phyloP scores from a whole-genome alignment of 2,888 invertebrate species.

The Cheilosia variabilis region DNA sequence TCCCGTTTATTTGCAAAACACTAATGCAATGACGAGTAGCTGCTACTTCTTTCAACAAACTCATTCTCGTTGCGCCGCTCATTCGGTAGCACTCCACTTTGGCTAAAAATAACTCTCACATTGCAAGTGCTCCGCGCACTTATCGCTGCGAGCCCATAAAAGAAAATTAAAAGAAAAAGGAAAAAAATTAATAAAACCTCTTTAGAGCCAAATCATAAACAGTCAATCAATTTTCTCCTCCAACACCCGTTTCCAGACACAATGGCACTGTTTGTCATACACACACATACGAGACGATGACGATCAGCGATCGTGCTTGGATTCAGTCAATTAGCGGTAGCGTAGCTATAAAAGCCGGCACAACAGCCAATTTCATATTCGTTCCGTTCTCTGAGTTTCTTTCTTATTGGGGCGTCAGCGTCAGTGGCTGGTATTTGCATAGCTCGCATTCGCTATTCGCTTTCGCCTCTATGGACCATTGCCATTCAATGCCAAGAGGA shows the following conservation, averaged over 20 bases:
- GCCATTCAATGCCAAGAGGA: constrained; percentile 60
- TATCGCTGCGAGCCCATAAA: constrained; percentile 36
- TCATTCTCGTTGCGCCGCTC: constrained; percentile 12
- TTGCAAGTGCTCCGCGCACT: constrained; percentile 23
- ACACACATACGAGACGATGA: constrained; percentile 11
- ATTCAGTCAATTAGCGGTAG: constrained; percentile 67
- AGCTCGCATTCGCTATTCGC: constrained; percentile 18
- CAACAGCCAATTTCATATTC: constrained; percentile 39
- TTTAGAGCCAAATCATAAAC: constrained; percentile 65
- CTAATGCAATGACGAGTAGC: constrained; percentile 9
- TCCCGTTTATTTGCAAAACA: neutral
- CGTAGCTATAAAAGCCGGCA: constrained; percentile 57
- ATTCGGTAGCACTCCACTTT: constrained; percentile 43
- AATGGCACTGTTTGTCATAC: constrained; percentile 70
- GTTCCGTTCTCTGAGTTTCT: constrained; percentile 23
- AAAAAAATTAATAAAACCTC: constrained; percentile 54
- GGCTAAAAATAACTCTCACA: constrained; percentile 37
- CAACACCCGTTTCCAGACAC: constrained; percentile 67
- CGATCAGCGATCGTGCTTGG: constrained; percentile 55
- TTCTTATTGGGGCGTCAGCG: constrained; percentile 2
- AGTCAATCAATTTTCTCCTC: constrained; percentile 71
- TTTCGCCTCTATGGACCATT: constrained; percentile 39
- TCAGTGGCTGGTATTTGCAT: constrained; percentile 4
- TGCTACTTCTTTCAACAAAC: constrained; percentile 3
- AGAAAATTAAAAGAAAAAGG: constrained; percentile 27